phyloP scores from a whole-genome alignment of 2,113 vertebrate genomes.

The Brachypodius melanocephalos region DNA sequence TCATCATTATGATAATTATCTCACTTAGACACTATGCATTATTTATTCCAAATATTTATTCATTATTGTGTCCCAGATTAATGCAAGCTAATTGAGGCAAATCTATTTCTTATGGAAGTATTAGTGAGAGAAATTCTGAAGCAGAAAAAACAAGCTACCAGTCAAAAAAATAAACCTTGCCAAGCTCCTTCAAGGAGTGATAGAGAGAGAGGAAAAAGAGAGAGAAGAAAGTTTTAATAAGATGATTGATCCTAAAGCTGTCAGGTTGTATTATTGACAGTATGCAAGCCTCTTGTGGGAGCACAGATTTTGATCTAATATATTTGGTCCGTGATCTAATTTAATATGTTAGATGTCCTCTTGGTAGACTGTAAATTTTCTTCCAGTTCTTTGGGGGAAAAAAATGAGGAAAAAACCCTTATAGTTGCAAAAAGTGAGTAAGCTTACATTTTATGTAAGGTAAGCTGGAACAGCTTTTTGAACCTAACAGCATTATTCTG shows the following conservation, averaged over 20 bases:
- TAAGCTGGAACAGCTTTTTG: neutral
- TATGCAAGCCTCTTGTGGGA: conserved; percentile 36
- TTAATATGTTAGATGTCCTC: conserved; percentile 30
- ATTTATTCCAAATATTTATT: conserved; percentile 64
- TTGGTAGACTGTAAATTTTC: conserved; percentile 11
- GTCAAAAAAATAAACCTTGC: neutral
- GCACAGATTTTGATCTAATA: conserved; percentile 47
- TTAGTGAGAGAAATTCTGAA: conserved; percentile 26
- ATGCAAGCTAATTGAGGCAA: conserved; percentile 44
- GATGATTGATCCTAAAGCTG: conserved; percentile 55
- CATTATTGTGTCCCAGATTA: conserved; percentile 42
- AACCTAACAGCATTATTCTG: neutral
- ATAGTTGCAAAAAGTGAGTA: neutral
- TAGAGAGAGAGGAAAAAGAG: neutral
- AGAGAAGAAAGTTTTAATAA: conserved; percentile 44
- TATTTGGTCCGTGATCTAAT: conserved; percentile 30
- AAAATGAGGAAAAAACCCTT: neutral
- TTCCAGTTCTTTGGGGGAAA: neutral
- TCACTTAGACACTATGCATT: conserved; percentile 28
- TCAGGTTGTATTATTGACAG: conserved; percentile 31
- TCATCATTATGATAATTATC: conserved; percentile 46
- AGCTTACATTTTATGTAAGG: neutral
- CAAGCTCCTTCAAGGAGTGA: conserved; percentile 1
- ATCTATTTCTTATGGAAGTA: conserved; percentile 25
- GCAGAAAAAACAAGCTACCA: neutral